Conservation (phyloP, 2,888 invertebrate species). For the Crocallis elinguaria region DNA sequence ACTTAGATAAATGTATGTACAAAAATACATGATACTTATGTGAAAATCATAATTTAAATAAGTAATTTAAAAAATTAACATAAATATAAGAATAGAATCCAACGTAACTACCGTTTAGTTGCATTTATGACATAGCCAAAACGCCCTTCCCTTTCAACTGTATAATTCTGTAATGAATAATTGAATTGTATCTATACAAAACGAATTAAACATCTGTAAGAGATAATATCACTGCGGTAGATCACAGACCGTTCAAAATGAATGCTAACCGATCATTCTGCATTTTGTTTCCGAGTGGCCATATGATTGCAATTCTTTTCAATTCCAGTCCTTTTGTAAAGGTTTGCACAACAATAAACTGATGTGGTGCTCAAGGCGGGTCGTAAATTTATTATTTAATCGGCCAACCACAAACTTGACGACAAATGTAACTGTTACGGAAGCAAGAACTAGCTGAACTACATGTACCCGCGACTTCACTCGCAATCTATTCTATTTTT, state of each 20-base stretch:
- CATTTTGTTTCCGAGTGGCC: slow-evolving; percentile 44
- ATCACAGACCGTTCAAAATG: slow-evolving; percentile 35
- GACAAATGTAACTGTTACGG: background rate
- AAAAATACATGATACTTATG: no score
- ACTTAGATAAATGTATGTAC: no score
- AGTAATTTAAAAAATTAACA: no score
- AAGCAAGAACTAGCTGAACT: no score
- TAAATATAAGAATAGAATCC: background rate
- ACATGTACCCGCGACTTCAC: no score
- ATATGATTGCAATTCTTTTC: slow-evolving; percentile 37
- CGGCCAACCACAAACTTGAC: slow-evolving; percentile 41
- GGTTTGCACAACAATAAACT: slow-evolving; percentile 55
- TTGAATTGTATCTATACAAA: slow-evolving; percentile 30
- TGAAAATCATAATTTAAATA: no score
- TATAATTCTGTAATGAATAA: slow-evolving; percentile 18
- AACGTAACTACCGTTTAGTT: no score
- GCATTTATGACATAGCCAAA: slow-evolving; percentile 13
- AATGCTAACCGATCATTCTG: slow-evolving; percentile 7
- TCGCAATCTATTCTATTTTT: no score
- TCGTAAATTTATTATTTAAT: slow-evolving; percentile 44
- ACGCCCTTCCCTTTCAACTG: slow-evolving; percentile 5
- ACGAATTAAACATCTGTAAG: slow-evolving; percentile 39
- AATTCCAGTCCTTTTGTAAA: slow-evolving; percentile 36
- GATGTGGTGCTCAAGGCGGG: slow-evolving; percentile 59
- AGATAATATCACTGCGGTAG: slow-evolving; percentile 43